Evolutionary conservation across 2,888 invertebrate species (phyloP), one percentile per base, ranked within the genome.

Genomic region (Pemphredon lugubris): DNA sequence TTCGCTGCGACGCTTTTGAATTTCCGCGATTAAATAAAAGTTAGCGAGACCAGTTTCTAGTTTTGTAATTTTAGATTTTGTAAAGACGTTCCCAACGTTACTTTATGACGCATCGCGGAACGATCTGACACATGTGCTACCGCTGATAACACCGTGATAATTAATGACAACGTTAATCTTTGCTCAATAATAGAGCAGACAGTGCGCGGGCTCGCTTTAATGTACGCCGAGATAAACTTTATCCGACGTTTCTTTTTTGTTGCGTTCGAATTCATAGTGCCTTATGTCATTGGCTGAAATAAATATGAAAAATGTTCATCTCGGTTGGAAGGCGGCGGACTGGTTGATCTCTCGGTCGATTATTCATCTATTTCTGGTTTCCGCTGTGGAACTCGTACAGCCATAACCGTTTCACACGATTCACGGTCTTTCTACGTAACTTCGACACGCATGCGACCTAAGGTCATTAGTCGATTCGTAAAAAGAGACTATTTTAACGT

Each of bases 71-170:
- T 30, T 30, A 9, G 7, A 2, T 30, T 30, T 2, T 9, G 9
- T 30, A 6, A 2, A 1, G 16, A 7, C 11, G 18, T 26, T 48
- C 32, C 16, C 30, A 6, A 30, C 2, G 30, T 26, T 5, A 50
- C 16, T 20, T 37, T 7, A 5, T 55, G 55, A 60, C 44, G 14
- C 50, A 57, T 16, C 13, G 20, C 21, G 42, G 14, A 11, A 53
- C 53, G 18, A 51, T 53, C 30, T 34, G 34, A n/a, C 51, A 71
- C 32, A 63, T 68, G 48, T 53, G 34, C 18, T 30, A 5, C n/a
- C 48, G 14, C 32, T 54, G 74, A 77, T 77, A 74, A 77, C 53
- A 6, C 14, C 1, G 16, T 68, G 76, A 77, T 77, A 77, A 77
- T 70, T 55, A 61, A 65, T 54, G 32, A 44, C 39, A 5, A 9